Percentiles rank a stretch among this genome's conserved stretches.
phyloP scores from a whole-genome alignment of 2,888 invertebrate species.

The Brachylomia viminalis region DNA sequence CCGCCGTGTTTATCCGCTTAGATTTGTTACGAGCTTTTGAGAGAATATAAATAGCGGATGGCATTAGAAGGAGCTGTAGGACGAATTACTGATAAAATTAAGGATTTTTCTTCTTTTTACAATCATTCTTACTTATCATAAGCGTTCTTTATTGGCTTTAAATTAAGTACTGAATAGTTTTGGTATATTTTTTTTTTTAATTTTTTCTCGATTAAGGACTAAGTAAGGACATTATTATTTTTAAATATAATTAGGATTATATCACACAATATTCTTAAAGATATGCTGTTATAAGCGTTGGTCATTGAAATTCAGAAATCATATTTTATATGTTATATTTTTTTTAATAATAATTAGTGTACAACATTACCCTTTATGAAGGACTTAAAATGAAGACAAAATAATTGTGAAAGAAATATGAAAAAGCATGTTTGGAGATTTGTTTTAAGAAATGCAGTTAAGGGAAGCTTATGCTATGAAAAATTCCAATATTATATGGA shows the following conservation, averaged over 20 bases:
- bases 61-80: slow-evolving; percentile 68
- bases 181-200: slow-evolving; percentile 78
- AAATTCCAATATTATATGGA: slow-evolving; percentile 84
- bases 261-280: slow-evolving; percentile 90
- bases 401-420: slow-evolving; percentile 20
- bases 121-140: slow-evolving; percentile 79
- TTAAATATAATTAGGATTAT: slow-evolving; percentile 88
- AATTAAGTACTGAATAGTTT: slow-evolving; percentile 89
- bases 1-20: neutral
- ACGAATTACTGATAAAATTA: slow-evolving; percentile 81
- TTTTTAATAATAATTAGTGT: slow-evolving; percentile 67
- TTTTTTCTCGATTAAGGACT: slow-evolving; percentile 81
- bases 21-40: slow-evolving; percentile 35
- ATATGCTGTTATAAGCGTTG: slow-evolving; percentile 90
- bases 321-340: slow-evolving; percentile 64
- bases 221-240: slow-evolving; percentile 85
- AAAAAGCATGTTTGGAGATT: slow-evolving; percentile 54
- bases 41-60: slow-evolving; percentile 67
- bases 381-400: slow-evolving; percentile 60
- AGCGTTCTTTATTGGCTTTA: slow-evolving; percentile 83
- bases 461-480: slow-evolving; percentile 84
- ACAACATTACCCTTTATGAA: slow-evolving; percentile 59
- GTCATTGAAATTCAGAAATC: slow-evolving; percentile 84
- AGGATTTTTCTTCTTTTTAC: slow-evolving; percentile 73
- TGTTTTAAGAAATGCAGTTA: slow-evolving; percentile 75